Evolutionary conservation across 2,888 invertebrate genomes (phyloP), one percentile per base, ranked within the genome.

Genomic region (Glaucopsyche alexis): DNA sequence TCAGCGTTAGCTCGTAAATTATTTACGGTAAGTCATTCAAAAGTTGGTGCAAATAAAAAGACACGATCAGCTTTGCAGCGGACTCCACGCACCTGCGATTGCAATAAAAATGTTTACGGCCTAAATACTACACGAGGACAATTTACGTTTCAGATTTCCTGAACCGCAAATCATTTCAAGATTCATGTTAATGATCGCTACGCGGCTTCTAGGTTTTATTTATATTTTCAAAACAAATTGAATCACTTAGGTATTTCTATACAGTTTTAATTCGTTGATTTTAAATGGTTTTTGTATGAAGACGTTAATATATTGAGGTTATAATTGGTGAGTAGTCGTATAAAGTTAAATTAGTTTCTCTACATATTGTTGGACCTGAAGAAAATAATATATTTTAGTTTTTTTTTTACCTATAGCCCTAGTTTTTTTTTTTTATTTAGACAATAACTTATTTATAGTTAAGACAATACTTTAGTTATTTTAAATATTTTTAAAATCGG

Each of bases 31-130:
- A 73, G 69, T 66, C 72, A 65, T 64, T 65, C 79, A 79, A 79
- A 80, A 81, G 79, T 79, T 79, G n/a, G 69, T 64, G 71, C 78
- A 76, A 81, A 82, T 85, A 84, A 86, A 84, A 81, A 81, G 78
- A 79, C 80, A 86, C 83, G 87, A 86, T 82, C 84, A 81, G 81
- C 80, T 79, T 79, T 83, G 82, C 82, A 82, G 84, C 79, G 84
- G 85, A 82, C 84, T 83, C 85, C 84, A 82, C 84, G 80, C 91
- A 90, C 87, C 91, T 91, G 90, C 84, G 86, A 84, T 82, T 82
- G 84, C 80, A 83, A 84, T 91, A 86, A 89, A 88, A 86, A 80
- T 81, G 83, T 89, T 88, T 89, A 86, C 83, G 79, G 83, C 82
- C 81, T 81, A 85, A 85, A 83, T 87, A 88, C 81, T 80, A 79